Conservation (phyloP, 2,113 vertebrate genomes). For the Misgurnus mizolepis region DNA sequence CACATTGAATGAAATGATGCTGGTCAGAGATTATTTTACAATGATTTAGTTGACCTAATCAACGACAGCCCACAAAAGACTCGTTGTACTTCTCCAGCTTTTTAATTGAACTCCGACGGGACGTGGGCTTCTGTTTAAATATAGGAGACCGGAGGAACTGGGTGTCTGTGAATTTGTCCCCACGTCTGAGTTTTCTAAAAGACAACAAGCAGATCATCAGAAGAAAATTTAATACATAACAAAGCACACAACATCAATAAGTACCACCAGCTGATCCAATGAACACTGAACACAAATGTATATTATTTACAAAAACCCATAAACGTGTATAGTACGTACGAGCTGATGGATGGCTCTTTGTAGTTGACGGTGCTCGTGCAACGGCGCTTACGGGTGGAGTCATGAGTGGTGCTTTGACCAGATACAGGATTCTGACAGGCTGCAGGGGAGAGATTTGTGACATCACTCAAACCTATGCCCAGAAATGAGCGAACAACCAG, state of each 20-base stretch:
- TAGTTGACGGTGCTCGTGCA: slow-evolving; percentile 79
- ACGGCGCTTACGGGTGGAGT: slow-evolving; percentile 73
- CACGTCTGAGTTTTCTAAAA: slow-evolving; percentile 90
- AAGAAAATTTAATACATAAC: background rate
- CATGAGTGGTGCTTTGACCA: slow-evolving; percentile 47
- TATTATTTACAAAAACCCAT: too few species aligned
- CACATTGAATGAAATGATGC: background rate
- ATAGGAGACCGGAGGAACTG: slow-evolving; percentile 87
- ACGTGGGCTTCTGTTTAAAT: slow-evolving; percentile 73
- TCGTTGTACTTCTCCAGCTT: slow-evolving; percentile 76
- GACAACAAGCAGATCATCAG: background rate
- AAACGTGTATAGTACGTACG: slow-evolving; percentile 64
- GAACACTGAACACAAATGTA: background rate
- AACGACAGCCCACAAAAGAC: slow-evolving; percentile 75
- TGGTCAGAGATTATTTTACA: background rate
- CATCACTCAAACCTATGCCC: slow-evolving; percentile 79
- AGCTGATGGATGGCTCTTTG: slow-evolving; percentile 82
- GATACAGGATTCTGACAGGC: slow-evolving; percentile 66
- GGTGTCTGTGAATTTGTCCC: slow-evolving; percentile 90
- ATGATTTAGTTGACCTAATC: slow-evolving; percentile 19
- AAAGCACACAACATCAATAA: background rate
- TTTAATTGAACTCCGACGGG: slow-evolving; percentile 56
- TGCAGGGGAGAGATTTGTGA: slow-evolving; percentile 81
- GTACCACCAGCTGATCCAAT: background rate
- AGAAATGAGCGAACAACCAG: slow-evolving; percentile 65